Base-by-base conservation (phyloP, 2,113 vertebrate genomes). In the Serilophus lunatus region DNA sequence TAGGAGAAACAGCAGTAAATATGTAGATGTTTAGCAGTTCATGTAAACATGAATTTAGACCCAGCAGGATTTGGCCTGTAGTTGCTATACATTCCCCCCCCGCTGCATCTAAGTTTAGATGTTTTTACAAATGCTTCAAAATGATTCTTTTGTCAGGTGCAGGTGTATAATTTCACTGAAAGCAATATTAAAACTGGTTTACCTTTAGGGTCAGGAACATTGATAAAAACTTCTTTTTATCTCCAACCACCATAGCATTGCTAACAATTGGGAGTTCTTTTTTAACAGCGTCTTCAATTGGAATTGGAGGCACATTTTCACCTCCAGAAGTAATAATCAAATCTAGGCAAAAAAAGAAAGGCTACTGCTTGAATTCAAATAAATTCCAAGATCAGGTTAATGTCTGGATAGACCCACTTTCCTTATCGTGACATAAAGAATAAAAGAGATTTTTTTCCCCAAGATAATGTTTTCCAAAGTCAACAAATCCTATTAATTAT, bases 121-220 rank as follows among this genome's bases (percentile, higher is more conserved):
- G 38, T 78, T 82, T 45, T 60, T 70, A 70, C 18, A 79, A 85
- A 65, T 18, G 12, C 28, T 61, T 92, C 42, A 56, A 54, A 92
- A 56, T 47, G 36, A 7, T 17, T 68, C 5, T 17, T 93, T 75
- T 74, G 8, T 33, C 87, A 65, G 19, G 13, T 72, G 31, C 33
- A 61, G 31, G 8, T 40, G 4, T 66, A 7, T 38, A 69, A 65
- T 44, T 83, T 51, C 72, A 78, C 36, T 38, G 18, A 79, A 84
- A 63, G 22, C 9, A 70, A 4, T 40, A 90, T 42, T 80, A 70
- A 64, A 66, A 64, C 15, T 45, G 29, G 47, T 33, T 31, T 96
- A 99, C 99, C 98, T 99, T 99, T 65, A 99, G 83, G 18, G 98
- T 99, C 65, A 99, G 97, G 66, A 99, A 95, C 97, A 99, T 98